Conservation (phyloP, 1,140 invertebrate species). For the Aphidius ervi region DNA sequence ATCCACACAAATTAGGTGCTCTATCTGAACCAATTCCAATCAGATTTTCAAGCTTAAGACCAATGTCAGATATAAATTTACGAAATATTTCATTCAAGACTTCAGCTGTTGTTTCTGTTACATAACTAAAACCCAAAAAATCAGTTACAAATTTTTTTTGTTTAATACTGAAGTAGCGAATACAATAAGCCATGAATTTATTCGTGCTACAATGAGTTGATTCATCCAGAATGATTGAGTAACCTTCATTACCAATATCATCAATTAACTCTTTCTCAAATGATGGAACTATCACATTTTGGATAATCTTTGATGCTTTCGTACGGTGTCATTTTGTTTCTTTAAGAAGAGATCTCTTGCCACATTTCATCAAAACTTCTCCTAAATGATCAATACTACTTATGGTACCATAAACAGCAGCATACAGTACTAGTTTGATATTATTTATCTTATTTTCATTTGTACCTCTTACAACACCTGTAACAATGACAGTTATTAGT, state of each 20-base stretch:
- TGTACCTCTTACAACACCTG: not conserved
- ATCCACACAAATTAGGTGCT: slow-evolving; percentile 34
- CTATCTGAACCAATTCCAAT: slow-evolving; percentile 40
- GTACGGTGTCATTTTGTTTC: slow-evolving; percentile 34
- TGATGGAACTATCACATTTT: slow-evolving; percentile 38
- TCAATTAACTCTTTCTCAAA: no score
- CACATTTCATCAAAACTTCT: slow-evolving; percentile 9
- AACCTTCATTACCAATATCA: slow-evolving; percentile 34
- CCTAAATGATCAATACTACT: slow-evolving; percentile 18
- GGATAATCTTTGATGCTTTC: slow-evolving; percentile 43
- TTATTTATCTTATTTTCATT: slow-evolving; percentile 15
- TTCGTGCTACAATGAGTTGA: slow-evolving; percentile 41
- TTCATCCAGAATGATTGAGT: slow-evolving; percentile 44
- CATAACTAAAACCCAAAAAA: slow-evolving; percentile 30
- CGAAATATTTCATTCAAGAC: slow-evolving; percentile 15
- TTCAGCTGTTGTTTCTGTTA: slow-evolving; percentile 17
- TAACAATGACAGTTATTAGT: no score
- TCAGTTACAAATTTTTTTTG: slow-evolving; percentile 31
- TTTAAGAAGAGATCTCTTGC: slow-evolving; percentile 19
- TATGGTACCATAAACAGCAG: slow-evolving; percentile 23
- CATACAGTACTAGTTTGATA: slow-evolving; percentile 19
- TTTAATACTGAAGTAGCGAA: slow-evolving; percentile 40
- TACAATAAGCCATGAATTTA: slow-evolving; percentile 39
- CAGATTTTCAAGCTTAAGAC: slow-evolving; percentile 31
- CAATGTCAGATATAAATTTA: slow-evolving; percentile 14